A percentile compares a stretch with the other conserved stretches of the same genome.
Conservation (phyloP, 2,888 invertebrate genomes). For the Euclidia mi region DNA sequence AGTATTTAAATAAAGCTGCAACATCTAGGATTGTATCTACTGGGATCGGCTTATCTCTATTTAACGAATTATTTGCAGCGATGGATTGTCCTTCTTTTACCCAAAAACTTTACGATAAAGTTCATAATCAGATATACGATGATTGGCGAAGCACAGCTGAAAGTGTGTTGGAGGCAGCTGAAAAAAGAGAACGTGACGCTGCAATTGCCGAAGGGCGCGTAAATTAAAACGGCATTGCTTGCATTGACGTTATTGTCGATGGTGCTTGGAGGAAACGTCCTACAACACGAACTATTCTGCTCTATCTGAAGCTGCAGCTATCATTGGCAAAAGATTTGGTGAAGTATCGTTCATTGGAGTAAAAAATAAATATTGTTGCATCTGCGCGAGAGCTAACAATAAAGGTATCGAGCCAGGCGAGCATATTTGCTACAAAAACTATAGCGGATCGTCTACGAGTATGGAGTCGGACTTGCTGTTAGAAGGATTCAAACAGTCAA, state of each 20-base stretch:
- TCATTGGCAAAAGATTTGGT: slow-evolving; percentile 2
- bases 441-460: slow-evolving; percentile 54
- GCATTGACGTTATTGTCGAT: slow-evolving; percentile 6
- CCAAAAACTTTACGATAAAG: not conserved
- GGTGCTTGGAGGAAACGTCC: not conserved
- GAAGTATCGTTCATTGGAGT: slow-evolving; percentile 5
- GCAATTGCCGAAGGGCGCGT: slow-evolving; percentile 1
- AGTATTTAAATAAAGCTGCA: slow-evolving; percentile 3
- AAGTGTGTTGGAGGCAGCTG: slow-evolving; percentile 3
- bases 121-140: not conserved
- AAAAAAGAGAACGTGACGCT: not conserved
- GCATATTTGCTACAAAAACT: slow-evolving; percentile 66
- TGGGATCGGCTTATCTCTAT: not conserved
- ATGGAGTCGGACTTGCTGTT: too few relatives aligned
- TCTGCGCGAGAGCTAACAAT: too few relatives aligned
- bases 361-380: not conserved
- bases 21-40: too few relatives aligned
- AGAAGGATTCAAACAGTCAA: too few relatives aligned
- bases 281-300: slow-evolving; percentile 7
- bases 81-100: slow-evolving; percentile 3
- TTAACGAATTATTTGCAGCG: not conserved
- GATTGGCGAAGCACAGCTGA: not conserved
- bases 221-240: slow-evolving; percentile 6
- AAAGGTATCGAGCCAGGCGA: slow-evolving; percentile 5
- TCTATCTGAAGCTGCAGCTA: slow-evolving; percentile 9